Percentiles rank a stretch among this genome's conserved stretches.
These are phyloP conservation scores for Salvator merianae DNA, from an alignment of 2,113 vertebrate species.

Conservation along the genomic window DNA sequence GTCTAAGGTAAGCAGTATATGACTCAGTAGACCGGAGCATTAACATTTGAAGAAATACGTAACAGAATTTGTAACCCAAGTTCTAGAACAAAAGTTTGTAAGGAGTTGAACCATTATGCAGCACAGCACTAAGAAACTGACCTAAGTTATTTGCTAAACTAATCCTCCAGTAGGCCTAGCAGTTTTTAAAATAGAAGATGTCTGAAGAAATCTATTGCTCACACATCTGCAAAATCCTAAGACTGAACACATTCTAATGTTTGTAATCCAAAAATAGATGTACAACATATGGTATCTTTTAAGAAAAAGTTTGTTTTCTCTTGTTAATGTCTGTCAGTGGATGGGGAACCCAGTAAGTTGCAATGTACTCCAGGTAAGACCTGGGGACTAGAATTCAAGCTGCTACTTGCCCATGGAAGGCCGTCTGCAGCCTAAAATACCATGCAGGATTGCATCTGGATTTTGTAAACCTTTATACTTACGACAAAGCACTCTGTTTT, in stretches of 20 bases:
- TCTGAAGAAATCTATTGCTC: constrained; percentile 50
- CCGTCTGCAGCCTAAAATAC: no score
- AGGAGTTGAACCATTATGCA: no score
- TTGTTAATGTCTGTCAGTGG: no score
- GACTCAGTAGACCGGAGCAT: not conserved
- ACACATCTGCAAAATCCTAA: constrained; percentile 34
- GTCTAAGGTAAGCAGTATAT: not conserved
- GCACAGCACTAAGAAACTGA: not conserved
- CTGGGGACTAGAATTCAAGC: no score
- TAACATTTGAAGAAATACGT: not conserved
- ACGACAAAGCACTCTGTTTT: not conserved
- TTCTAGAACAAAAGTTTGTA: not conserved
- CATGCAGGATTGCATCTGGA: no score
- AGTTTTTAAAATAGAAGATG: constrained; percentile 53
- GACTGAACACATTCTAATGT: constrained; percentile 41
- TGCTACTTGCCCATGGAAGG: no score
- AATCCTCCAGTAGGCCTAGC: constrained; percentile 5
- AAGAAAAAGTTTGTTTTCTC: not conserved
- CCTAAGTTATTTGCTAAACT: constrained; percentile 22
- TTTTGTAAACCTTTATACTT: no score
- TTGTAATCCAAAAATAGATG: not conserved
- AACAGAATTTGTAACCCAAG: not conserved
- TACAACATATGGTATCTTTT: constrained; percentile 3
- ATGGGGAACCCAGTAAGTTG: no score
- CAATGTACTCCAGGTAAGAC: no score